phyloP scores from a whole-genome alignment of 2,888 invertebrate species.

The Bruchidius siliquastri region DNA sequence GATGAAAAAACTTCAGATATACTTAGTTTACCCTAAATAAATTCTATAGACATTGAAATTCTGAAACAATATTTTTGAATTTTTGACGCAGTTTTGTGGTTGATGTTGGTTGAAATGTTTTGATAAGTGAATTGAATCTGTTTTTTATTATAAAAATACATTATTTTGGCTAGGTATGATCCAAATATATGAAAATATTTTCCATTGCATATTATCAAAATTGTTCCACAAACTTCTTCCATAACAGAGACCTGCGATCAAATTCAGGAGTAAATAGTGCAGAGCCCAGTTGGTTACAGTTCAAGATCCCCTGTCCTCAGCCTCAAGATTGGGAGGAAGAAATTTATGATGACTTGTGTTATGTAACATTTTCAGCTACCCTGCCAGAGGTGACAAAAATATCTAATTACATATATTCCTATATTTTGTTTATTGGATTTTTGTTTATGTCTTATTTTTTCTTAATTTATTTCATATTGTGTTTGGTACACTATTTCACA shows the following conservation, averaged over 20 bases:
- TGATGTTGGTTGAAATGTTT: too few relatives aligned
- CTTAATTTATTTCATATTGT: not conserved
- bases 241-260: not conserved
- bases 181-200: too few relatives aligned
- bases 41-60: too few relatives aligned
- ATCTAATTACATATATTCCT: constrained; percentile 2
- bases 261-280: constrained; percentile 20
- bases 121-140: too few relatives aligned
- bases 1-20: too few relatives aligned
- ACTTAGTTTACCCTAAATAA: too few relatives aligned
- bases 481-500: not conserved
- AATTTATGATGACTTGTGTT: constrained; percentile 85
- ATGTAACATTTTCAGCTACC: constrained; percentile 70
- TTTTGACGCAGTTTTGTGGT: too few relatives aligned
- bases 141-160: too few relatives aligned
- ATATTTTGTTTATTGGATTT: not conserved
- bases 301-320: constrained; percentile 59
- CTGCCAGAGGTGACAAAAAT: constrained; percentile 59
- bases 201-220: not conserved
- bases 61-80: too few relatives aligned
- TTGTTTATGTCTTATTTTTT: not conserved
- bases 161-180: too few relatives aligned
- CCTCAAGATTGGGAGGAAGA: constrained; percentile 70
- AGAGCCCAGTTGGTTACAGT: constrained; percentile 62
- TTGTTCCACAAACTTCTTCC: not conserved